These are phyloP conservation scores for Harpalus rubripes DNA, from an alignment of 2,888 invertebrate species.

Conservation along the genomic window DNA sequence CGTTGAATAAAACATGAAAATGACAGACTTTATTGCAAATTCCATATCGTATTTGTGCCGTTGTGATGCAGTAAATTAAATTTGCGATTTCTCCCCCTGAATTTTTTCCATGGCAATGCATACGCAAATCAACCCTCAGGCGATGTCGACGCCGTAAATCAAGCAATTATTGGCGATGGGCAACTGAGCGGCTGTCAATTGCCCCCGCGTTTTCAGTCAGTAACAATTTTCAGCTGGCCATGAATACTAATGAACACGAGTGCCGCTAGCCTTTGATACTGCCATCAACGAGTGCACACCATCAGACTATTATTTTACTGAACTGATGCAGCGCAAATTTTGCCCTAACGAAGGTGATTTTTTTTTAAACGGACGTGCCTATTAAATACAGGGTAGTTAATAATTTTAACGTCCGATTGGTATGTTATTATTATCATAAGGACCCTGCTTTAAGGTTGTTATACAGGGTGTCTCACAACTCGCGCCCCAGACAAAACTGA, in stretches of 20 bases:
- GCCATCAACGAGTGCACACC: not conserved
- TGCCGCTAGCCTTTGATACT: constrained; percentile 21
- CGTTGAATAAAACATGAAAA: too few relatives aligned
- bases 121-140: not conserved
- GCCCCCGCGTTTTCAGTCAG: constrained; percentile 41
- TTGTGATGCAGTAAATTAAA: not conserved
- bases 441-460: too few relatives aligned
- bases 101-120: not conserved
- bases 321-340: not conserved
- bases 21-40: too few relatives aligned
- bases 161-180: constrained; percentile 53
- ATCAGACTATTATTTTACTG: not conserved
- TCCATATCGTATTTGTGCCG: too few relatives aligned
- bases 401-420: too few relatives aligned
- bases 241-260: constrained; percentile 47
- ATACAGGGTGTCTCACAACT: too few relatives aligned
- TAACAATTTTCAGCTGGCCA: constrained; percentile 51
- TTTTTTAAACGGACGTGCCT: not conserved
- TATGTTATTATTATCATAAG: too few relatives aligned
- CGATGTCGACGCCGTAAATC: constrained; percentile 22
- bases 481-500: too few relatives aligned
- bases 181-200: constrained; percentile 32
- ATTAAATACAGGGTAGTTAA: not conserved
- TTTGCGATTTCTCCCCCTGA: not conserved
- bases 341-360: not conserved